phyloP scores from a whole-genome alignment of 2,113 vertebrate species.

The Rhodinocichla rosea region DNA sequence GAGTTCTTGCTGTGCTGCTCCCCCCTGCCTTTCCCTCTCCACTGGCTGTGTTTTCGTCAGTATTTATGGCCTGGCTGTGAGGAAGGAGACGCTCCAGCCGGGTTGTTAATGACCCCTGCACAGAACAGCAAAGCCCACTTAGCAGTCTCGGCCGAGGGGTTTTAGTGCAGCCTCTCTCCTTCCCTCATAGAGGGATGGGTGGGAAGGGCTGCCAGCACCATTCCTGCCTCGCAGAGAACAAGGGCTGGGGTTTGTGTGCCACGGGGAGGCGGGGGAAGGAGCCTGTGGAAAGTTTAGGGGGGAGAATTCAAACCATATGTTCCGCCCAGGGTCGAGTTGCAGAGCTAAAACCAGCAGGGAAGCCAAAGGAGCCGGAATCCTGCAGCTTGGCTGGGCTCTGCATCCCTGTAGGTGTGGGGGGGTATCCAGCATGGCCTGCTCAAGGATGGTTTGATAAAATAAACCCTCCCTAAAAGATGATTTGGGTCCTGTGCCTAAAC shows the following conservation, averaged over 20 bases:
- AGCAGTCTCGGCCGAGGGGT: background rate
- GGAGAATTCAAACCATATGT: slow-evolving; percentile 45
- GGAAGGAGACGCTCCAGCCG: background rate
- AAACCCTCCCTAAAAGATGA: background rate
- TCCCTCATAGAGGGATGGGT: background rate
- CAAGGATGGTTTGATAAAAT: background rate
- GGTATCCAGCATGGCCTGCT: fast-evolving
- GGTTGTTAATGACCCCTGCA: slow-evolving; percentile 38
- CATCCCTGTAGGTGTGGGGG: background rate
- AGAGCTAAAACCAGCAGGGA: background rate
- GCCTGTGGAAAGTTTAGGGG: background rate
- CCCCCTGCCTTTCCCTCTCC: background rate
- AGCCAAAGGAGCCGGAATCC: background rate
- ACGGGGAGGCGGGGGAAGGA: background rate
- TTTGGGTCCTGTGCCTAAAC: background rate
- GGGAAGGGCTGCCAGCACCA: background rate
- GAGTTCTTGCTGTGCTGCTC: background rate
- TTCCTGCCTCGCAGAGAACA: background rate
- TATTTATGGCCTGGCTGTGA: slow-evolving; percentile 38
- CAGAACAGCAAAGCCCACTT: background rate
- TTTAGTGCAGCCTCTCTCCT: slow-evolving; percentile 24
- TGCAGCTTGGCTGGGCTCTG: background rate
- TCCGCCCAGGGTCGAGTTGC: background rate
- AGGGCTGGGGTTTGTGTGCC: background rate
- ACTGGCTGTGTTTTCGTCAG: background rate